Evolutionary conservation across 2,797 vertebrate genomes (phyloP).

Genomic region (Phaenicophaeus curvirostris): DNA sequence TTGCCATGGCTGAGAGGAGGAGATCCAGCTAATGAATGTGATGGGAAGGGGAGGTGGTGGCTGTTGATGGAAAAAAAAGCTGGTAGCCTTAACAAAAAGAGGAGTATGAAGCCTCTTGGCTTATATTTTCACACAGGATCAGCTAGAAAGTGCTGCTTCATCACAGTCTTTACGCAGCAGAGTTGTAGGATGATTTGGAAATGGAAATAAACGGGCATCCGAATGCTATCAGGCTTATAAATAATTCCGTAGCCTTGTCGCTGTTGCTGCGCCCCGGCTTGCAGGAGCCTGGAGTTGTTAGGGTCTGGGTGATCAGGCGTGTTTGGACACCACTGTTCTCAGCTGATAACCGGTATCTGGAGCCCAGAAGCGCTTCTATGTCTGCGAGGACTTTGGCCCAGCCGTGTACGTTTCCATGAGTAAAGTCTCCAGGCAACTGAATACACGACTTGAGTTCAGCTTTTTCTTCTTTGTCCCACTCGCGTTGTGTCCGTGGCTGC

Average conservation of each 20-base stretch:
- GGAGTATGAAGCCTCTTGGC: neutral
- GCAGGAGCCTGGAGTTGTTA: neutral
- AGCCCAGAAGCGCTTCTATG: neutral
- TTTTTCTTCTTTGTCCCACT: neutral
- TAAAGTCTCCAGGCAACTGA: neutral
- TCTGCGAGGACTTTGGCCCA: neutral
- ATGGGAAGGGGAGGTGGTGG: neutral
- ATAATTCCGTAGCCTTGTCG: neutral
- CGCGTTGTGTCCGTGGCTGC: neutral
- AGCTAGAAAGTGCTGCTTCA: neutral
- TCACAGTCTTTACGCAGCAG: neutral
- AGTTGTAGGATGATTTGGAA: neutral
- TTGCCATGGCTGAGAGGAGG: accelerated
- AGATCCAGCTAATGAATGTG: accelerated
- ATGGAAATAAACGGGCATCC: neutral
- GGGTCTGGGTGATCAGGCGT: neutral
- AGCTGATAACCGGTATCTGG: neutral
- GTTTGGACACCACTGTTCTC: neutral
- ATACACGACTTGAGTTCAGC: neutral
- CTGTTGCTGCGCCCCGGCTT: neutral
- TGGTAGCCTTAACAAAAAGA: neutral
- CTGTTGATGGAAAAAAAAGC: neutral
- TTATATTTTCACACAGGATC: neutral
- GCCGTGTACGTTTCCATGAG: neutral
- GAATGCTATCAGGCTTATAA: neutral